Base-by-base conservation (phyloP, 2,888 invertebrate genomes). In the Sclerodermus sp. region DNA sequence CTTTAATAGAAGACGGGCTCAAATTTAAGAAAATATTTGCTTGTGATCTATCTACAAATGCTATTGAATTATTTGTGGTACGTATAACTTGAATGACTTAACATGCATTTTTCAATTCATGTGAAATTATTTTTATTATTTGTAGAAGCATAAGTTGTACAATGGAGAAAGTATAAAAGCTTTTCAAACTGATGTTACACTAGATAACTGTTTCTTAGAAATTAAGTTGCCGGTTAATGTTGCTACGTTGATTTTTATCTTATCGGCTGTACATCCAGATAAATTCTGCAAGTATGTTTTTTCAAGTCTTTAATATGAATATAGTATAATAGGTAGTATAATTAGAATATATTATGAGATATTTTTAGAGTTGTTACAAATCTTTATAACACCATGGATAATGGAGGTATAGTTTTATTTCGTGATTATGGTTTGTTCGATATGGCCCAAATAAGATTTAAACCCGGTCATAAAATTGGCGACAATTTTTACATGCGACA, bases 401-500 rank as follows among this genome's bases (percentile, higher is more conserved):
- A 88, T 0, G 93, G 90, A 1, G 97, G 96, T 0, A 74, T 90
- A 31, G 74, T 98, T 1, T 78, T 98, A 14, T 89, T 98, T 61
- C 81, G 98, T 54, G 98, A 98, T 79, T 99, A 98, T 78, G 98
- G 95, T 0, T 80, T 93, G 0, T 90, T 95, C 70, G 98, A 98
- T 76, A 93, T 97, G 90, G 93, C 98, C 0, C 96, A 97, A 81
- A 73, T 98, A 43, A 82, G 98, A 31, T 99, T 99, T 74, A 90
- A 92, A 55, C 86, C 93, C 0, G 96, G 96, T 0, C 89, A 93
- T 71, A 96, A 97, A 78, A 90, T 98, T 43, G 79, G 86, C 0
- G 95, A 97, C 2, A 92, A 95, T 74, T 91, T 96, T 65, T 99
- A 98, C 74, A 91, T 94, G 83, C 81, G 98, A 14, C 97, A 97